Percentiles rank a stretch among this genome's conserved stretches.
Evolutionary conservation across 2,113 vertebrate genomes (phyloP).

Genomic region (Rhabdornis inornatus): DNA sequence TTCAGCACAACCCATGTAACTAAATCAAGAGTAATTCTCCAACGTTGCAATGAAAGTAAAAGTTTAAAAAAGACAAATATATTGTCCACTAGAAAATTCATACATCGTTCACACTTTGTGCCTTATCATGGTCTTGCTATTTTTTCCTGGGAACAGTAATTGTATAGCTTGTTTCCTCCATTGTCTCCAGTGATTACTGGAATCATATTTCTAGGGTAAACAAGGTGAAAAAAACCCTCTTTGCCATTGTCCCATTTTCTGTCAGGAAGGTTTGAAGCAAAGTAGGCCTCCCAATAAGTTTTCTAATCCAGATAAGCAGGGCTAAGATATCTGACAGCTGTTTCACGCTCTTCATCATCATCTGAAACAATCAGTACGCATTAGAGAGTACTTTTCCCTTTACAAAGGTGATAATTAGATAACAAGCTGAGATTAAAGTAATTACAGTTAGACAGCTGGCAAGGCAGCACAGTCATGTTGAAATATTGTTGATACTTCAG

Average conservation of each 20-base stretch:
- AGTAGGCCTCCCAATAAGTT: conserved; percentile 67
- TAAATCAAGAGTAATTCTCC: neutral
- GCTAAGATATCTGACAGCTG: conserved; percentile 83
- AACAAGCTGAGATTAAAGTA: conserved; percentile 91
- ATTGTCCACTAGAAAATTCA: neutral
- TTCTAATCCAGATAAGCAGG: conserved; percentile 72
- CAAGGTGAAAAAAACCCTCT: neutral
- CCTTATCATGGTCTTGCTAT: neutral
- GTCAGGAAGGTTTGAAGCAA: conserved; percentile 44
- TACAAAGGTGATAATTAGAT: conserved; percentile 93
- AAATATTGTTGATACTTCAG: conserved; percentile 85
- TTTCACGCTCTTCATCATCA: conserved; percentile 81
- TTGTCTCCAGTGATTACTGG: conserved; percentile 35
- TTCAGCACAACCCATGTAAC: neutral
- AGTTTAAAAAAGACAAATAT: neutral
- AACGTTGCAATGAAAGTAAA: neutral
- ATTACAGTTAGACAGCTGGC: conserved; percentile 87
- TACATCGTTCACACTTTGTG: neutral
- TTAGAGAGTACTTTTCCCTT: conserved; percentile 87
- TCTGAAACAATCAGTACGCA: conserved; percentile 84
- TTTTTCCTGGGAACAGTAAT: neutral
- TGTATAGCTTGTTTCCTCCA: neutral
- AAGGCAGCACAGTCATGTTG: conserved; percentile 80
- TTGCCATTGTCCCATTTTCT: conserved; percentile 16
- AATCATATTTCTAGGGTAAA: conserved; percentile 55